Base-by-base conservation (phyloP, 2,113 vertebrate species). In the Dasyprocta punctata region DNA sequence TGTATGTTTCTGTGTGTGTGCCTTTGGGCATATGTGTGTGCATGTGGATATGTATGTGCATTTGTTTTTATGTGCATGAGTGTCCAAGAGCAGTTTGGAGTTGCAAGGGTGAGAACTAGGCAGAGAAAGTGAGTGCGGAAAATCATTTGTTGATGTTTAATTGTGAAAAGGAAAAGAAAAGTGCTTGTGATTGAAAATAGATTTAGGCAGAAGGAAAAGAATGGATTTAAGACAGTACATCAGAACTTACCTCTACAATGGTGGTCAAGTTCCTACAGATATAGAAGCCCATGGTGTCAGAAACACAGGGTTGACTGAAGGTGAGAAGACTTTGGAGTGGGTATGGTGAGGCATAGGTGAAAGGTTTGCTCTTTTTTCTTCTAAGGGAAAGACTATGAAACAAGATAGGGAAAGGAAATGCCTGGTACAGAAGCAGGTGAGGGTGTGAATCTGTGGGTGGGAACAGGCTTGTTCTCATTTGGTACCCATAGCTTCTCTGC, bases 341-440 rank as follows among this genome's bases (percentile, higher is more conserved):
- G 0, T 0, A 0, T 13, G 0, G 0, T 8, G 28, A 5, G 7
- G 5, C 26, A 7, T 4, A 0, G 28, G 6, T 5, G 52, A 28
- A 54, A 41, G 3, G 20, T 14, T 24, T 14, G 33, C 7, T 90
- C 60, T 61, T 56, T 61, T 67, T 6, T 6, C 9, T 78, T 10
- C 20, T n/a, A 8, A 20, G 12, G 19, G 4, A 56, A 17, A 9
- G 54, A 28, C 2, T 8, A 2, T n/a, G 30, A 11, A 75, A 61
- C 5, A 36, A 71, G 9, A 0, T 3, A 38, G 2, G 8, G 38
- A 6, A 83, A 49, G 30, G 20, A 38, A 36, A 56, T 41, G 7
- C 33, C 44, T 10, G 0, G 7, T 28, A 26, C 26, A 1, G 24
- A 33, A 7, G 22, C n/a, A 30, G 17, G 19, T 0, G 13, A 14